Conservation (phyloP, 2,888 invertebrate genomes). For the Beris chalybata region DNA sequence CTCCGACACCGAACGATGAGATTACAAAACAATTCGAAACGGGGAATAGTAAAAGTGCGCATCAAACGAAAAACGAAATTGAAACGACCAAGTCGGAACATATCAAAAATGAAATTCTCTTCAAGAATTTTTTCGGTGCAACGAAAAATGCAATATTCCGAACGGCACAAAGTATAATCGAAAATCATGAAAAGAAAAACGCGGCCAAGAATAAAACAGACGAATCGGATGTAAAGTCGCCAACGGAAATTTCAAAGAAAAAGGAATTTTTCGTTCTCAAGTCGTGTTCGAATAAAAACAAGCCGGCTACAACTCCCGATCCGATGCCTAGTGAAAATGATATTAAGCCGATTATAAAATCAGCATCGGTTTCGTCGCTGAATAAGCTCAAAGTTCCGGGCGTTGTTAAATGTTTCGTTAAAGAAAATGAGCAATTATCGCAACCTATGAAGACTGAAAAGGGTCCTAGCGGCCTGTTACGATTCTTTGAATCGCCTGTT, state of each 20-base stretch:
- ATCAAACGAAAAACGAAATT: constrained; percentile 37
- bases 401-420: constrained; percentile 55
- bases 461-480: constrained; percentile 53
- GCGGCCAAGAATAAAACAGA: constrained; percentile 48
- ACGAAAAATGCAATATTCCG: constrained; percentile 57
- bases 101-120: constrained; percentile 53
- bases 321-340: constrained; percentile 34
- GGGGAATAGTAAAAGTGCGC: neutral
- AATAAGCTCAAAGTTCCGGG: constrained; percentile 54
- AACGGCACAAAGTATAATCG: constrained; percentile 57
- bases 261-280: constrained; percentile 55
- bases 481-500: constrained; percentile 95
- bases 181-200: constrained; percentile 57
- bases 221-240: constrained; percentile 49
- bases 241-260: constrained; percentile 54
- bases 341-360: constrained; percentile 45
- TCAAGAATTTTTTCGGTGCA: constrained; percentile 55
- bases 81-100: constrained; percentile 46
- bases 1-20: constrained; percentile 39
- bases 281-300: constrained; percentile 50
- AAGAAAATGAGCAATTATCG: constrained; percentile 44
- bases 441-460: constrained; percentile 49
- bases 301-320: constrained; percentile 46
- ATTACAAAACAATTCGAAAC: constrained; percentile 40
- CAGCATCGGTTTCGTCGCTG: constrained; percentile 45